Conservation (phyloP, 2,888 invertebrate genomes). For the Brachypalpus laphriformis region DNA sequence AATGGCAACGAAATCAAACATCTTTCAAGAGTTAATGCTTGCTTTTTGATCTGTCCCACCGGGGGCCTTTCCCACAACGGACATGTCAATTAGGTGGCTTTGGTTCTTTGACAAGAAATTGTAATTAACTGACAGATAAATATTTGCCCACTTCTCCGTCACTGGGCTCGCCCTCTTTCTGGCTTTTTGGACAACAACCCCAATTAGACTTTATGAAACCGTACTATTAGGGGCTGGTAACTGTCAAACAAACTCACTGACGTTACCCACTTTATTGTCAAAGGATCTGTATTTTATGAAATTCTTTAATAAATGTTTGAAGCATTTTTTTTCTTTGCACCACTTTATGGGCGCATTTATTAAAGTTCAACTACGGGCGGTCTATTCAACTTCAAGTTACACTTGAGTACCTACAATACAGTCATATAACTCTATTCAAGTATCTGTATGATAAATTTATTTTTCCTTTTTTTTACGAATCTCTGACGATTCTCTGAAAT, state of each 20-base stretch:
- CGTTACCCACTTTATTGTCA: constrained; percentile 33
- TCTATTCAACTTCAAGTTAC: background rate
- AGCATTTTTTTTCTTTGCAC: background rate
- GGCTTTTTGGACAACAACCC: background rate
- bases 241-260: background rate
- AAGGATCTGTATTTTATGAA: constrained; percentile 8
- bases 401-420: background rate
- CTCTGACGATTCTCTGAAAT: background rate
- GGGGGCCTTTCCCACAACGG: background rate
- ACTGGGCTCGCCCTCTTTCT: background rate
- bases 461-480: background rate
- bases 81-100: constrained; percentile 17
- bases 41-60: background rate
- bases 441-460: background rate
- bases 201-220: background rate
- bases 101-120: constrained; percentile 19
- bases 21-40: constrained; percentile 8
- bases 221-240: background rate
- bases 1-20: constrained; percentile 13
- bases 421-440: background rate
- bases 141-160: constrained; percentile 20
- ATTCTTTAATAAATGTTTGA: background rate
- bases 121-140: constrained; percentile 45
- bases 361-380: background rate
- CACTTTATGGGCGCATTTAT: background rate